A percentile compares a stretch with the other conserved stretches of the same genome.
phyloP scores from a whole-genome alignment of 2,113 vertebrate species.

The Ciconia maguari region DNA sequence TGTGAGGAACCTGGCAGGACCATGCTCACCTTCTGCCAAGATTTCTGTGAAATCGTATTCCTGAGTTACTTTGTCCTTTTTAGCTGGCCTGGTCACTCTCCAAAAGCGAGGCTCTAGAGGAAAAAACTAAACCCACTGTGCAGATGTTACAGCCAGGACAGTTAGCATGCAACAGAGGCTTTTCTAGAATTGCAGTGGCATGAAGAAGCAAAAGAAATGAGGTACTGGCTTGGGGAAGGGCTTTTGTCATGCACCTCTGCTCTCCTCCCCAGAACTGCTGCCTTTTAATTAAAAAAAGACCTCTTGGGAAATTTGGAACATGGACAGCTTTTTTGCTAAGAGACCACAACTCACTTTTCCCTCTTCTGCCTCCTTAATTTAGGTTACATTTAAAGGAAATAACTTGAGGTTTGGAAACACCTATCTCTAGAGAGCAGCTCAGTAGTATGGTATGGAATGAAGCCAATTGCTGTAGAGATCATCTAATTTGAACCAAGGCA shows the following conservation, averaged over 20 bases:
- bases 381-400: slow-evolving; percentile 39
- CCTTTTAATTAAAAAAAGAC: background rate
- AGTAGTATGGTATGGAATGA: background rate
- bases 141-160: background rate
- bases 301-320: slow-evolving; percentile 8
- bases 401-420: slow-evolving; percentile 40
- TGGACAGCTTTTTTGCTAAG: background rate
- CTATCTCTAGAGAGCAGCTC: slow-evolving; percentile 7
- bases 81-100: background rate
- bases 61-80: background rate
- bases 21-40: background rate
- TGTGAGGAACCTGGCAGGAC: background rate
- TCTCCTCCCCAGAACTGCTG: background rate
- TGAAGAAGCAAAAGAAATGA: background rate
- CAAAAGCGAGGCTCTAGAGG: background rate
- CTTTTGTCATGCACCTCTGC: background rate
- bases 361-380: slow-evolving; percentile 2
- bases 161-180: background rate
- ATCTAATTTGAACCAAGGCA: background rate
- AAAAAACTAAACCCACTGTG: background rate
- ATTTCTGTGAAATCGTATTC: background rate
- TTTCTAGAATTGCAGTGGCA: background rate
- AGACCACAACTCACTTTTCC: background rate
- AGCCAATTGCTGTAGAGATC: background rate
- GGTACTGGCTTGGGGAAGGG: background rate